These are phyloP conservation scores for Drosophila mimica DNA, from an alignment of 2,888 invertebrate genomes.

Conservation along the genomic window DNA sequence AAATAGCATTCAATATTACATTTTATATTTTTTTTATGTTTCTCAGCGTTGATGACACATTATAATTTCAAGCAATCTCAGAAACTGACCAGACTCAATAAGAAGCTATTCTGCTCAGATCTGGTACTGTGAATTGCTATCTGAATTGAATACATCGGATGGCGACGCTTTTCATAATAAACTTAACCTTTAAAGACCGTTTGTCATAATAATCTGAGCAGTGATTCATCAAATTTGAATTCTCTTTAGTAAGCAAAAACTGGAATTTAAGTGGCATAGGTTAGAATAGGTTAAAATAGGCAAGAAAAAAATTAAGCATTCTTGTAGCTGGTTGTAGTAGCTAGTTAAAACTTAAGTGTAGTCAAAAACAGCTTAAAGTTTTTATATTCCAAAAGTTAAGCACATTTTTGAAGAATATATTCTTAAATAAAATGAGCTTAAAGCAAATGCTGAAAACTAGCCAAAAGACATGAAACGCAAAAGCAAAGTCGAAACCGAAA, in stretches of 20 bases:
- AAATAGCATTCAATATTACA: too few species aligned
- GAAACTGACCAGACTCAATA: constrained; percentile 10
- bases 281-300: too few species aligned
- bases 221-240: background rate
- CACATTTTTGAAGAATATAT: background rate
- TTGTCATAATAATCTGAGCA: background rate
- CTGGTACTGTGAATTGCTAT: background rate
- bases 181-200: background rate
- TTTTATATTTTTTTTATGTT: background rate
- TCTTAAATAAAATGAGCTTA: background rate
- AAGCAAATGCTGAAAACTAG: background rate
- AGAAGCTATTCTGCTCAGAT: background rate
- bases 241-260: background rate
- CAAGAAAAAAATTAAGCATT: background rate
- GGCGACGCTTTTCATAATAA: background rate
- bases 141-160: background rate
- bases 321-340: background rate
- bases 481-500: constrained; percentile 5
- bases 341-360: background rate
- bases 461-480: background rate
- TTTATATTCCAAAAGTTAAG: background rate
- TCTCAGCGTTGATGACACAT: background rate
- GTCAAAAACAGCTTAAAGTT: background rate
- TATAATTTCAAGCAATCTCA: background rate
- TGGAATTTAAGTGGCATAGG: background rate